A percentile compares a stretch with the other conserved stretches of the same genome.
Conservation (phyloP, 2,797 vertebrate species). For the Helostoma temminkii region DNA sequence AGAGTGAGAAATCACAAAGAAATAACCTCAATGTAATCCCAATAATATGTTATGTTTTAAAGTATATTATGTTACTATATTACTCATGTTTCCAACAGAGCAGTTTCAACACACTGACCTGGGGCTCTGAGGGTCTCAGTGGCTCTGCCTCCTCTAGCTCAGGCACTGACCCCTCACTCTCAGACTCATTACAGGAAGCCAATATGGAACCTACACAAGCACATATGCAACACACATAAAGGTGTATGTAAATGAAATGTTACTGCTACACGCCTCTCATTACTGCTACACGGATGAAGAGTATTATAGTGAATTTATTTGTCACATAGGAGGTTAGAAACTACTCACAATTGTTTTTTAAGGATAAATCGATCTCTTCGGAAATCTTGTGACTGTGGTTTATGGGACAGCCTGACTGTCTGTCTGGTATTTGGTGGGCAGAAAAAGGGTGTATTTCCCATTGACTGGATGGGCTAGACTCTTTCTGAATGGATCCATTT, state of each 20-base stretch:
- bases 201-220: conserved; percentile 63
- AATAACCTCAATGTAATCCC: conserved; percentile 4
- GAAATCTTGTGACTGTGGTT: conserved; percentile 83
- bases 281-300: conserved; percentile 18
- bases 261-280: conserved; percentile 33
- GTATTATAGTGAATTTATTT: conserved; percentile 19
- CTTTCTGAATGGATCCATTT: conserved; percentile 71
- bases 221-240: conserved; percentile 27
- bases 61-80: not conserved
- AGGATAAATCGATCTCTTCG: conserved; percentile 74
- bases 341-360: conserved; percentile 84
- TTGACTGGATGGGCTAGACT: conserved; percentile 79
- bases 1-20: too few species aligned
- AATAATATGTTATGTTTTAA: too few species aligned
- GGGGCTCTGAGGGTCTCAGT: conserved; percentile 81
- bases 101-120: conserved; percentile 78
- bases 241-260: conserved; percentile 11
- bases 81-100: not conserved
- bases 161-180: conserved; percentile 92
- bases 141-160: conserved; percentile 91
- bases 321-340: conserved; percentile 19
- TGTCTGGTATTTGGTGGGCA: conserved; percentile 56
- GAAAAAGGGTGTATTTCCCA: conserved; percentile 75
- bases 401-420: conserved; percentile 73
- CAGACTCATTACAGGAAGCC: conserved; percentile 91